Base-by-base conservation (phyloP, 2,888 invertebrate genomes). In the Drosophila monieri region DNA sequence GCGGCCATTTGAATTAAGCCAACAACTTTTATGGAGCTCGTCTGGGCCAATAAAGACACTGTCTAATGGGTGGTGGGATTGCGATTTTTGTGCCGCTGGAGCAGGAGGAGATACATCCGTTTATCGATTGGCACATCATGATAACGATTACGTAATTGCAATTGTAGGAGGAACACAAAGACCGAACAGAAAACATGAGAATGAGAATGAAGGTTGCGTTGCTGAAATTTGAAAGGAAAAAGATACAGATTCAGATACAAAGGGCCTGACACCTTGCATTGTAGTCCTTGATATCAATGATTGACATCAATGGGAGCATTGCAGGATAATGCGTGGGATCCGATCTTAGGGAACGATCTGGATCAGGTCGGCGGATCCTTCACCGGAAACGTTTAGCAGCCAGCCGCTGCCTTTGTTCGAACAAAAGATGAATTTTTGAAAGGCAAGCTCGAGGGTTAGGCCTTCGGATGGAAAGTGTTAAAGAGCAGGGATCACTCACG, bases 1-100 rank as follows among this genome's bases (percentile, higher is more conserved):
- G 48, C 43, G 61, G 60, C 71, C 80, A 85, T 81, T 81, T 73
- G 76, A 85, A 81, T 81, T 83, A 85, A 83, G 74, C 79, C 77
- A 85, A 78, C 68, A 61, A 54, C 65, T 77, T 85, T 85, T 80
- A 76, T 70, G 67, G 18, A 32, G 14, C 58, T 35, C 49, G 69
- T 74, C 74, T 73, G 76, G 76, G 54, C 76, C 79, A 79, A 85
- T 79, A 85, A 81, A 81, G 68, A 61, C 32, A n/a, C 21, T 15
- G 23, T 35, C 46, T 32, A 21, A 53, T 48, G 48, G 10, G 37
- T 8, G 27, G 6, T 35, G 32, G 27, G 18, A 18, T 18, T 9
- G 12, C 6, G 9, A n/a, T 23, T 23, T 0, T 18, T 18, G 18
- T 18, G 18, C 18, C 18, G 18, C 18, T 18, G 18, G 18, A 18